phyloP scores from a whole-genome alignment of 2,113 vertebrate genomes.

The Nerophis ophidion region DNA sequence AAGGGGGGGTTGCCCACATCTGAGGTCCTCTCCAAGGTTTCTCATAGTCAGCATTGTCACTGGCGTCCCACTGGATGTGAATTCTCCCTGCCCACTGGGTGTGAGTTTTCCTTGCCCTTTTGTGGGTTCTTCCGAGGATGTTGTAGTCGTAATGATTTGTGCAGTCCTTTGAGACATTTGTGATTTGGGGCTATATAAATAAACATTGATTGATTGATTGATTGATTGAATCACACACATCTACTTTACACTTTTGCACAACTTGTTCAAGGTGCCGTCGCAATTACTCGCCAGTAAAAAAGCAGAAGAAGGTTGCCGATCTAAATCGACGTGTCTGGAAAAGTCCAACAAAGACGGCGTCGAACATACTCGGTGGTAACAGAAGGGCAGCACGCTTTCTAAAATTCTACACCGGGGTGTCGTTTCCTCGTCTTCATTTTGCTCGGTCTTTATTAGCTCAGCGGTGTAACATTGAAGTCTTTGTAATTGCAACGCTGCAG shows the following conservation, averaged over 20 bases:
- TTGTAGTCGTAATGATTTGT: too few relatives aligned
- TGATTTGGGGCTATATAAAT: too few relatives aligned
- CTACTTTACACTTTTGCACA: background rate
- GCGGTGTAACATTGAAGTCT: conserved; percentile 1
- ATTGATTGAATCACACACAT: conserved; percentile 1
- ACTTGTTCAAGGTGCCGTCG: background rate
- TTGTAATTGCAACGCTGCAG: background rate
- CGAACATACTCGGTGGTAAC: background rate
- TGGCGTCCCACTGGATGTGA: too few relatives aligned
- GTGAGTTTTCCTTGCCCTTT: too few relatives aligned
- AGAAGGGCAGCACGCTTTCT: background rate
- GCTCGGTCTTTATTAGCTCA: conserved; percentile 10
- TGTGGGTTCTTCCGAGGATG: too few relatives aligned
- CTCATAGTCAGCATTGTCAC: too few relatives aligned
- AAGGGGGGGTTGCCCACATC: too few relatives aligned
- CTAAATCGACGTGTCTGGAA: background rate
- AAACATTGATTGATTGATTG: too few relatives aligned
- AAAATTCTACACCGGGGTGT: background rate
- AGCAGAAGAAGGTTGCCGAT: too few relatives aligned
- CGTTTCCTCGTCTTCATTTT: background rate
- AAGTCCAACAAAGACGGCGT: background rate
- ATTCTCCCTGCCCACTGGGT: too few relatives aligned
- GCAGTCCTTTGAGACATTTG: too few relatives aligned
- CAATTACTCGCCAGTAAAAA: background rate
- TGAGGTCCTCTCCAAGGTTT: too few relatives aligned